These are phyloP conservation scores for Aricia agestis DNA, from an alignment of 1,140 invertebrate species.

Conservation along the genomic window DNA sequence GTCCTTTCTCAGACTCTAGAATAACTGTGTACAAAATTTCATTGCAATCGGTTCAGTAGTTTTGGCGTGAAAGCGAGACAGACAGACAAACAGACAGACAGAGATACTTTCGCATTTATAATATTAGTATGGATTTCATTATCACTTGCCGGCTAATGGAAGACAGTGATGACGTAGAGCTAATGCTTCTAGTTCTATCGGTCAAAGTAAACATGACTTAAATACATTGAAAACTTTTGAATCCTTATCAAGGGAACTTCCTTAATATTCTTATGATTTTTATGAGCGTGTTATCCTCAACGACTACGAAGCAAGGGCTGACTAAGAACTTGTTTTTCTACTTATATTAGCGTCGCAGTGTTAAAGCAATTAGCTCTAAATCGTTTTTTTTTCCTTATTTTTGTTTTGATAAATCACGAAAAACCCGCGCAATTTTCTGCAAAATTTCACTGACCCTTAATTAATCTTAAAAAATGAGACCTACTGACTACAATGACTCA, in stretches of 20 bases:
- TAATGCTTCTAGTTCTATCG: neutral
- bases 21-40: no score
- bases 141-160: neutral
- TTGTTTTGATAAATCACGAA: neutral
- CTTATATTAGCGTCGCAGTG: neutral
- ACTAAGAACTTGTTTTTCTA: neutral
- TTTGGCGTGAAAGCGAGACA: no score
- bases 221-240: neutral
- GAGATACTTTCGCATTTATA: no score
- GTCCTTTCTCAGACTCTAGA: no score
- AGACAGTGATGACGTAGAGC: neutral
- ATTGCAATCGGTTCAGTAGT: no score
- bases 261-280: neutral
- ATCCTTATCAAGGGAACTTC: neutral
- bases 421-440: neutral
- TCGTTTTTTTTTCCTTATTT: neutral
- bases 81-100: no score
- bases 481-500: slow-evolving; percentile 27
- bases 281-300: neutral
- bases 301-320: neutral
- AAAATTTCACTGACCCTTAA: neutral
- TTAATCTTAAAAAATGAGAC: neutral
- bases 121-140: no score
- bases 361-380: neutral
- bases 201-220: neutral